A percentile compares a stretch with the other conserved stretches of the same genome.
Conservation (phyloP, 2,888 invertebrate genomes). For the Tenodera sinensis region DNA sequence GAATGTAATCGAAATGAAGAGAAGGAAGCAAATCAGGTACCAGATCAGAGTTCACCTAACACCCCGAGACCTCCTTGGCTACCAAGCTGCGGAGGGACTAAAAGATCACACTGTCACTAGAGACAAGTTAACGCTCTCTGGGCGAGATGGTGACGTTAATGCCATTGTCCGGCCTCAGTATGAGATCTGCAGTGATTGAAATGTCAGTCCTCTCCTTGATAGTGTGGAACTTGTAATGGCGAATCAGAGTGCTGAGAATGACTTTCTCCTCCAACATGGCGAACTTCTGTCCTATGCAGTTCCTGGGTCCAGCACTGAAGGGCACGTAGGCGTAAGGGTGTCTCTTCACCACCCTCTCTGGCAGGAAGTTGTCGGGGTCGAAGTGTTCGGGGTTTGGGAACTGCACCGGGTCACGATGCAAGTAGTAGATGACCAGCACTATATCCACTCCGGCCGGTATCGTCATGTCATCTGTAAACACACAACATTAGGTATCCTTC, state of each 20-base stretch:
- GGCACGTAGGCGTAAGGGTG: constrained; percentile 34
- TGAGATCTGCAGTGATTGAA: constrained; percentile 1
- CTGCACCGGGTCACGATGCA: constrained; percentile 48
- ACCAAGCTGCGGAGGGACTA: too few species aligned
- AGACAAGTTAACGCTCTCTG: neutral
- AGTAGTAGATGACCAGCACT: constrained; percentile 57
- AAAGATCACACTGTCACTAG: too few species aligned
- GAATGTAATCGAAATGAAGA: too few species aligned
- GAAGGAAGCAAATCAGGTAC: too few species aligned
- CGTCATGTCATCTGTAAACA: constrained; percentile 45
- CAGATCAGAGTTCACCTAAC: too few species aligned
- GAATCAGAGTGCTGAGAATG: constrained; percentile 34
- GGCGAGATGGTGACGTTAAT: neutral
- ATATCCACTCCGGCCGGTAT: constrained; percentile 52
- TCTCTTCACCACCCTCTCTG: constrained; percentile 49
- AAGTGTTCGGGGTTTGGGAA: constrained; percentile 63
- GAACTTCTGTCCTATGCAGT: constrained; percentile 36
- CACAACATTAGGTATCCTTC: neutral
- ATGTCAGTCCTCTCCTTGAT: neutral
- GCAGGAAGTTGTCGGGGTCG: constrained; percentile 67
- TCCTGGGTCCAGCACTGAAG: constrained; percentile 39
- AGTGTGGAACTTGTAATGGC: neutral
- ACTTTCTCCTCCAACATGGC: constrained; percentile 37
- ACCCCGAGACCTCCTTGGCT: too few species aligned
- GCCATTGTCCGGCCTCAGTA: constrained; percentile 15